A percentile compares a stretch with the other conserved stretches of the same genome.
Evolutionary conservation across 2,888 invertebrate species (phyloP).

Genomic region (Plagiodera versicolora): DNA sequence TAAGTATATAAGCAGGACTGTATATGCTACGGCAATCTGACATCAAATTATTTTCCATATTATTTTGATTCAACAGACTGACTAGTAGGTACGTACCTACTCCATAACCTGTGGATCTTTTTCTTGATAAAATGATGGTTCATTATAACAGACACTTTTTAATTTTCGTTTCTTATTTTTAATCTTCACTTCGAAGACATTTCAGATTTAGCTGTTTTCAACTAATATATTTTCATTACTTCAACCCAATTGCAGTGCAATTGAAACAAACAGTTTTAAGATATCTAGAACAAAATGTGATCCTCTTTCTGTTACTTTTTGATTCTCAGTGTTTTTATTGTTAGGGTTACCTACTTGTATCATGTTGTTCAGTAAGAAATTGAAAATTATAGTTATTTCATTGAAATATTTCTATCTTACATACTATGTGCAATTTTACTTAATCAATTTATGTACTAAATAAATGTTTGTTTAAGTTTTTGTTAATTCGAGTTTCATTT

Average conservation of each 20-base stretch:
- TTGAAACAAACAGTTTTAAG: no score
- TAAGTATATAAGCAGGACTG: slow-evolving; percentile 11
- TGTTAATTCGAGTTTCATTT: slow-evolving; percentile 22
- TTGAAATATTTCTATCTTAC: slow-evolving; percentile 48
- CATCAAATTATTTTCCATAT: slow-evolving; percentile 29
- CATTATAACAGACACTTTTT: not conserved
- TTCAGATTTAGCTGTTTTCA: no score
- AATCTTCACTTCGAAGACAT: no score
- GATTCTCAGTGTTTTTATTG: slow-evolving; percentile 42
- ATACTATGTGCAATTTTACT: slow-evolving; percentile 53
- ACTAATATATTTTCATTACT: no score
- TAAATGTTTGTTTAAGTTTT: slow-evolving; percentile 33
- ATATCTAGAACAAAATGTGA: slow-evolving; percentile 55
- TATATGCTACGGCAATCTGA: not conserved
- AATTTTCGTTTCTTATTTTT: no score
- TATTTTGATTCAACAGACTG: slow-evolving; percentile 40
- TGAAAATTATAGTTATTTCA: slow-evolving; percentile 47
- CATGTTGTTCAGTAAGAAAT: slow-evolving; percentile 53
- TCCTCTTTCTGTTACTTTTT: slow-evolving; percentile 53
- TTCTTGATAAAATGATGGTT: slow-evolving; percentile 15
- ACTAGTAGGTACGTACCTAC: slow-evolving; percentile 33
- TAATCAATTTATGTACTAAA: slow-evolving; percentile 39
- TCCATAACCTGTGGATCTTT: slow-evolving; percentile 39
- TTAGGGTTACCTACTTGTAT: slow-evolving; percentile 49
- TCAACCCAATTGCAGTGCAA: no score